These are phyloP conservation scores for Theretra japonica DNA, from an alignment of 2,888 invertebrate species.

Conservation along the genomic window DNA sequence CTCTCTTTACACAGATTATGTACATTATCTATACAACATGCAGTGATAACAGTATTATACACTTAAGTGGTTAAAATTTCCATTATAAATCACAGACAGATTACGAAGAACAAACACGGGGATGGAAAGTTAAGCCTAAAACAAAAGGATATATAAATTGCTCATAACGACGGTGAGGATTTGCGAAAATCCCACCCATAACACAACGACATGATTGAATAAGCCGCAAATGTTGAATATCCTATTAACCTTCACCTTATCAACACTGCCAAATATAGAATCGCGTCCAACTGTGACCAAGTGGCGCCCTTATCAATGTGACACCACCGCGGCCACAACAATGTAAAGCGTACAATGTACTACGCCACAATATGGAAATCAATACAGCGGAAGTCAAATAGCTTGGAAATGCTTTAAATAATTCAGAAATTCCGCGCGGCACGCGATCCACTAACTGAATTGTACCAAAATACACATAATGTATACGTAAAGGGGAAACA, in stretches of 20 bases:
- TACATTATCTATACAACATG: slow-evolving; percentile 57
- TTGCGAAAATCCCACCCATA: slow-evolving; percentile 11
- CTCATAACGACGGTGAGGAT: not conserved
- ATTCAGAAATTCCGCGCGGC: not conserved
- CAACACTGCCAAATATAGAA: slow-evolving; percentile 59
- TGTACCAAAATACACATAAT: not conserved
- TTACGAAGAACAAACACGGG: slow-evolving; percentile 29
- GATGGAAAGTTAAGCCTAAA: slow-evolving; percentile 19
- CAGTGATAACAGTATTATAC: slow-evolving; percentile 55
- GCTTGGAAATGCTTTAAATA: not conserved
- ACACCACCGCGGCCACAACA: slow-evolving; percentile 35
- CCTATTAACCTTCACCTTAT: slow-evolving; percentile 74
- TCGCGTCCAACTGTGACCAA: slow-evolving; percentile 51
- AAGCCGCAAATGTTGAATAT: slow-evolving; percentile 40
- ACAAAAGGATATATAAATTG: slow-evolving; percentile 22
- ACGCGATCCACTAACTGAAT: not conserved
- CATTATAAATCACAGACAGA: slow-evolving; percentile 59
- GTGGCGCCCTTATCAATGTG: slow-evolving; percentile 55
- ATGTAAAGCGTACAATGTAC: not conserved
- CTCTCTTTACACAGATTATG: slow-evolving; percentile 58
- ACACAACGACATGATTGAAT: slow-evolving; percentile 30
- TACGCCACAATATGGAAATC: not conserved
- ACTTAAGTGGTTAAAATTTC: slow-evolving; percentile 62
- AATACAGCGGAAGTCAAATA: not conserved
- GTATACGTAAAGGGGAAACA: not conserved